Evolutionary conservation across 2,113 vertebrate genomes (phyloP).

Genomic region (Camelus dromedarius): DNA sequence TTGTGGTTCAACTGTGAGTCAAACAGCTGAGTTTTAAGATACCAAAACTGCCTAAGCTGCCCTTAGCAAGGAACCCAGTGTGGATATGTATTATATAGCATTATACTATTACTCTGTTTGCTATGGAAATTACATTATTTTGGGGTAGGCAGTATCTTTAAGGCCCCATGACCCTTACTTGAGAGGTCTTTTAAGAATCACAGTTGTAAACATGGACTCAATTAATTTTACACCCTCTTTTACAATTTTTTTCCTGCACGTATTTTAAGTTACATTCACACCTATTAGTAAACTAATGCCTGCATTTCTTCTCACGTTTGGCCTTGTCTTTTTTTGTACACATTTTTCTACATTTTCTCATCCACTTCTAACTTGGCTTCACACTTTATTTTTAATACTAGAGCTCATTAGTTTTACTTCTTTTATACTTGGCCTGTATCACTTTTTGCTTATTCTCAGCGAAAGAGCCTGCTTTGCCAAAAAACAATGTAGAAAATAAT

Average conservation of each 20-base stretch:
- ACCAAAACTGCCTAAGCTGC: background rate
- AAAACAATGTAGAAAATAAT: background rate
- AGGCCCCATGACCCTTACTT: background rate
- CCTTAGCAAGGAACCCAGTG: background rate
- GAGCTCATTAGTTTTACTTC: conserved; percentile 67
- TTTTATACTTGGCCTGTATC: background rate
- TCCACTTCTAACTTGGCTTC: conserved; percentile 58
- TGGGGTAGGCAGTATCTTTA: background rate
- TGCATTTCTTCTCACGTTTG: background rate
- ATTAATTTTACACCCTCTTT: conserved; percentile 61
- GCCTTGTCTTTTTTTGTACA: background rate
- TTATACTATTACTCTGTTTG: background rate
- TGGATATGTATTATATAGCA: background rate
- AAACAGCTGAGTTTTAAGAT: conserved; percentile 43
- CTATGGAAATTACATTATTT: background rate
- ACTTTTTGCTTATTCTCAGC: background rate
- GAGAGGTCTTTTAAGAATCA: conserved; percentile 40
- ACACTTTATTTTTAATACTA: conserved; percentile 27
- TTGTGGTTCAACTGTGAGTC: background rate
- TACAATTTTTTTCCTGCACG: background rate
- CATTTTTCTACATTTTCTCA: conserved; percentile 48
- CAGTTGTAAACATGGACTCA: conserved; percentile 51
- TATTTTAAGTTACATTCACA: conserved; percentile 60
- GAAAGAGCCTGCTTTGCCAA: conserved; percentile 14
- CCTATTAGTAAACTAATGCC: conserved; percentile 50